These are phyloP conservation scores for Mormyrops boulengeri DNA, from an alignment of 2,797 vertebrate species.

Conservation along the genomic window DNA sequence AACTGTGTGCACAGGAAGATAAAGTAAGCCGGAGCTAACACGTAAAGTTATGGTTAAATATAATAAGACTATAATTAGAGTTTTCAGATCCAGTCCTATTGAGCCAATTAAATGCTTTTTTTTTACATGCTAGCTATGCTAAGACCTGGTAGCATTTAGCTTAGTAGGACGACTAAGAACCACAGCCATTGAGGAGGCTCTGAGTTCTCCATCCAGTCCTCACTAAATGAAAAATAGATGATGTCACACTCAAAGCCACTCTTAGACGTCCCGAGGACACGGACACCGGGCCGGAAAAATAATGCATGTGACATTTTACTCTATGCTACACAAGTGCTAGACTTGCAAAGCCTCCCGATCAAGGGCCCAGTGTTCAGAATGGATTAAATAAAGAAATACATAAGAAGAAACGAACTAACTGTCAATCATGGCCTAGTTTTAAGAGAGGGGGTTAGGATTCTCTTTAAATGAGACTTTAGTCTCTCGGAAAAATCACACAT, in stretches of 20 bases:
- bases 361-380: neutral
- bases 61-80: neutral
- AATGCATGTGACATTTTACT: conserved; percentile 12
- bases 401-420: neutral
- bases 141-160: neutral
- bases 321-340: neutral
- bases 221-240: conserved; percentile 9
- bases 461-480: neutral
- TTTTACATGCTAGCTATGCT: neutral
- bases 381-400: conserved; percentile 14
- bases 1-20: neutral
- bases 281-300: neutral
- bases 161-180: neutral
- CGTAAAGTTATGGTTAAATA: neutral
- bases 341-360: neutral
- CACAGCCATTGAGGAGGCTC: neutral
- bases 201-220: neutral
- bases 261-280: neutral
- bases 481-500: neutral
- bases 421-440: neutral
- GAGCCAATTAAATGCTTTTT: neutral
- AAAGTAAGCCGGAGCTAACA: neutral
- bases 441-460: neutral
- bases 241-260: neutral
- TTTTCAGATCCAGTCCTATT: neutral